Conservation (phyloP, 2,888 invertebrate species). For the Oligia fasciuncula region DNA sequence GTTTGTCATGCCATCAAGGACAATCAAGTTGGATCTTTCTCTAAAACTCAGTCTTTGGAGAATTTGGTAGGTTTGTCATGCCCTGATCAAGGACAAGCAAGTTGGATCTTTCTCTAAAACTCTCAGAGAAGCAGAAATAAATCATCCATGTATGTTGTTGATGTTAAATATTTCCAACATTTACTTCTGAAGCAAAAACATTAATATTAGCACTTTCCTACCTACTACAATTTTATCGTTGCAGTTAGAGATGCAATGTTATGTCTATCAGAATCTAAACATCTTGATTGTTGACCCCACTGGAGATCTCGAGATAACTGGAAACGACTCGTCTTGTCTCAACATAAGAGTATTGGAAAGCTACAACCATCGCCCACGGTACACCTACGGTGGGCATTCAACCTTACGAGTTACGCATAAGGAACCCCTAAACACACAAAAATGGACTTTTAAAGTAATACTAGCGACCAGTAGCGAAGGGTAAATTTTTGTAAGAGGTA, state of each 20-base stretch:
- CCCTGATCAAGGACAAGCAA: neutral
- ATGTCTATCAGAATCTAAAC: slow-evolving; percentile 42
- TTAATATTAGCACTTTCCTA: neutral
- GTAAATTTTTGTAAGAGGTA: no score
- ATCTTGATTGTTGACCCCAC: slow-evolving; percentile 45
- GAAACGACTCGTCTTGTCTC: slow-evolving; percentile 8
- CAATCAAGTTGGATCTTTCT: no score
- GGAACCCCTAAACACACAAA: slow-evolving; percentile 48
- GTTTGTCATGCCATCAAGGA: no score
- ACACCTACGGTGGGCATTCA: slow-evolving; percentile 60
- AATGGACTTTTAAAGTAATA: slow-evolving; percentile 30
- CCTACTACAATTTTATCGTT: neutral
- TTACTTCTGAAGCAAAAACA: neutral
- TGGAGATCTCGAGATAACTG: slow-evolving; percentile 36
- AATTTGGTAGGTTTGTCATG: neutral
- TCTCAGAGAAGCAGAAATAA: neutral
- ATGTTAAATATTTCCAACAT: neutral
- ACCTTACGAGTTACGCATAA: slow-evolving; percentile 26
- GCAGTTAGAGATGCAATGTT: slow-evolving; percentile 18
- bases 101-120: neutral
- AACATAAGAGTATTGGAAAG: slow-evolving; percentile 55
- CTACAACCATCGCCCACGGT: slow-evolving; percentile 51
- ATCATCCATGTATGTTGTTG: neutral
- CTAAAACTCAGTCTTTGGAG: neutral
- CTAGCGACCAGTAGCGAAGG: neutral